These are phyloP conservation scores for Chydorus sphaericus DNA, from an alignment of 2,888 invertebrate genomes.

Conservation along the genomic window DNA sequence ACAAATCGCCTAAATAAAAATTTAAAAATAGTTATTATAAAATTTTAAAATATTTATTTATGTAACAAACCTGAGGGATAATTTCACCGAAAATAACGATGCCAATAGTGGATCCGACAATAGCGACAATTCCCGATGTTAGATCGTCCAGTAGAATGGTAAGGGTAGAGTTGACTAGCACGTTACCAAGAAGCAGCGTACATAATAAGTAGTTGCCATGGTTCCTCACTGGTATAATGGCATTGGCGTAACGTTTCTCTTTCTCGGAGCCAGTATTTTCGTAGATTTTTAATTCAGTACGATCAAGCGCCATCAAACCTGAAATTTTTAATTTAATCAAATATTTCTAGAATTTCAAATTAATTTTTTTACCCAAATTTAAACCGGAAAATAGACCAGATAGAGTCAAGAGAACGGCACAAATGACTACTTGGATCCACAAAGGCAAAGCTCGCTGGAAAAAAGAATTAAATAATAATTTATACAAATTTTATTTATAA, in stretches of 20 bases:
- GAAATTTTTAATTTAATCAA: no score
- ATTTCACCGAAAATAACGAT: slow-evolving; percentile 98
- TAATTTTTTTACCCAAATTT: slow-evolving; percentile 46
- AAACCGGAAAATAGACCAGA: slow-evolving; percentile 94
- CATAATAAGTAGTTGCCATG: slow-evolving; percentile 47
- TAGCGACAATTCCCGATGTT: slow-evolving; percentile 78
- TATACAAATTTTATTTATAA: no score
- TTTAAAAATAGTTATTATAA: not conserved
- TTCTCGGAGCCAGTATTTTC: slow-evolving; percentile 81
- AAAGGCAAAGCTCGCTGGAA: slow-evolving; percentile 51
- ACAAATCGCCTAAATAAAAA: slow-evolving; percentile 51
- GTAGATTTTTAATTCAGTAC: slow-evolving; percentile 87
- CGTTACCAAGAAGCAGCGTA: slow-evolving; percentile 55
- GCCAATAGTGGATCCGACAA: slow-evolving; percentile 75
- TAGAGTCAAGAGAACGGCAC: slow-evolving; percentile 54
- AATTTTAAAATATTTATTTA: not conserved
- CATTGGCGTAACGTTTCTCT: slow-evolving; percentile 66
- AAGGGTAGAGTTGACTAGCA: slow-evolving; percentile 89
- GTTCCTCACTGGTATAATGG: slow-evolving; percentile 40
- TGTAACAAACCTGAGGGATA: slow-evolving; percentile 46
- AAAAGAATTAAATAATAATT: no score
- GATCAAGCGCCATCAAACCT: slow-evolving; percentile 85
- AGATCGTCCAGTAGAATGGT: slow-evolving; percentile 90
- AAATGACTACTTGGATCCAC: slow-evolving; percentile 58
- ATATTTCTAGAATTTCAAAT: not conserved